These are phyloP conservation scores for Microcebus murinus DNA, from an alignment of 2,113 vertebrate species.

Conservation along the genomic window DNA sequence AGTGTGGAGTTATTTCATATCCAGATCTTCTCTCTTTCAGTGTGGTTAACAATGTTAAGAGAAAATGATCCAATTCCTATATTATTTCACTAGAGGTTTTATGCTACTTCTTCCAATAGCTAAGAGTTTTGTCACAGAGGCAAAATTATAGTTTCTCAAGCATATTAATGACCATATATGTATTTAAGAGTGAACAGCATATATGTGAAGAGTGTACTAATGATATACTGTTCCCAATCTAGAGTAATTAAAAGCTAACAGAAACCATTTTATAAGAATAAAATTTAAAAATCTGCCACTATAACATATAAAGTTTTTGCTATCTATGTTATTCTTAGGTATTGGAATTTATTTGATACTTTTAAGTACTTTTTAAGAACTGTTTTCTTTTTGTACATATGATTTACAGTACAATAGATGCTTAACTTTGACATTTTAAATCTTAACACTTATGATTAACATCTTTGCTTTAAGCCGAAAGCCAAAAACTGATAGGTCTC, in stretches of 20 bases:
- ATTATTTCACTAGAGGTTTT: background rate
- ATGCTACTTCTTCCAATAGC: background rate
- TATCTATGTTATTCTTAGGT: background rate
- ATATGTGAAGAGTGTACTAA: background rate
- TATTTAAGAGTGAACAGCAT: background rate
- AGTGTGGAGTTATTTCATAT: background rate
- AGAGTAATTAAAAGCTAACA: background rate
- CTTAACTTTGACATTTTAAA: conserved; percentile 83
- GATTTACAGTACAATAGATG: conserved; percentile 68
- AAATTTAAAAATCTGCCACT: background rate
- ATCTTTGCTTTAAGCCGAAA: conserved; percentile 82
- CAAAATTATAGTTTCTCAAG: background rate
- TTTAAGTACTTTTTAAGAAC: background rate
- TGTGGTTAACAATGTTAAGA: background rate
- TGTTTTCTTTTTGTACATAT: conserved; percentile 31
- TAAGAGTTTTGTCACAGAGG: background rate
- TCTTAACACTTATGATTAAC: conserved; percentile 82
- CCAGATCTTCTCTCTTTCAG: background rate
- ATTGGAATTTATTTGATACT: background rate
- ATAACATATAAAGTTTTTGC: background rate
- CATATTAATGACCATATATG: background rate
- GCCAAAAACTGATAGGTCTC: conserved; percentile 80
- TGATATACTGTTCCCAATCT: background rate
- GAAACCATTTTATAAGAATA: background rate
- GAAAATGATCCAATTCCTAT: background rate